phyloP scores from a whole-genome alignment of 2,113 vertebrate genomes.

The Phoenicopterus ruber region DNA sequence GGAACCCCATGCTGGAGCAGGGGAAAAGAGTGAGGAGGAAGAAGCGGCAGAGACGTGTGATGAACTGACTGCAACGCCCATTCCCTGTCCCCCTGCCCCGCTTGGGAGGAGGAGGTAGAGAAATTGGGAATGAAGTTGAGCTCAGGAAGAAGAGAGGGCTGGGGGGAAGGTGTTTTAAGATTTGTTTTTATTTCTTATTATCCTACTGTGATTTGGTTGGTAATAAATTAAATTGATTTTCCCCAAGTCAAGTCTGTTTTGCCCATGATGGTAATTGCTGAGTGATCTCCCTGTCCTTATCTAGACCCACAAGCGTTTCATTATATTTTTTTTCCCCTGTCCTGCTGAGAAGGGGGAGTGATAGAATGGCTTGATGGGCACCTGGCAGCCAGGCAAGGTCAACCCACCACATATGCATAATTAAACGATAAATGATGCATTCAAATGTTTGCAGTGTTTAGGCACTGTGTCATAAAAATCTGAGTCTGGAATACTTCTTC shows the following conservation, averaged over 20 bases:
- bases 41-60: rapidly evolving
- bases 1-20: neutral
- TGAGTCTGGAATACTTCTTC: neutral
- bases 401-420: neutral
- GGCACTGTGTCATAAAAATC: neutral
- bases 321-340: neutral
- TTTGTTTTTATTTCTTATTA: neutral
- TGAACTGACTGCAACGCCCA: neutral
- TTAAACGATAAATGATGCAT: neutral
- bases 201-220: neutral
- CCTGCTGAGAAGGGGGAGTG: neutral
- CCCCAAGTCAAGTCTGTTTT: neutral
- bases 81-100: neutral
- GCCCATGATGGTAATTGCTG: neutral
- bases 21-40: neutral
- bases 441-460: neutral
- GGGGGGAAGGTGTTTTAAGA: neutral
- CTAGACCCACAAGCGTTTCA: rapidly evolving
- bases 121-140: neutral
- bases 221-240: neutral
- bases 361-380: neutral
- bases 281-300: neutral
- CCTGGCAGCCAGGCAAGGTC: neutral
- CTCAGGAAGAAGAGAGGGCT: neutral
- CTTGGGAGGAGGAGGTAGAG: rapidly evolving